Evolutionary conservation across 1,140 invertebrate species (phyloP), one percentile per base, ranked within the genome.

Genomic region (Coboldia fuscipes): DNA sequence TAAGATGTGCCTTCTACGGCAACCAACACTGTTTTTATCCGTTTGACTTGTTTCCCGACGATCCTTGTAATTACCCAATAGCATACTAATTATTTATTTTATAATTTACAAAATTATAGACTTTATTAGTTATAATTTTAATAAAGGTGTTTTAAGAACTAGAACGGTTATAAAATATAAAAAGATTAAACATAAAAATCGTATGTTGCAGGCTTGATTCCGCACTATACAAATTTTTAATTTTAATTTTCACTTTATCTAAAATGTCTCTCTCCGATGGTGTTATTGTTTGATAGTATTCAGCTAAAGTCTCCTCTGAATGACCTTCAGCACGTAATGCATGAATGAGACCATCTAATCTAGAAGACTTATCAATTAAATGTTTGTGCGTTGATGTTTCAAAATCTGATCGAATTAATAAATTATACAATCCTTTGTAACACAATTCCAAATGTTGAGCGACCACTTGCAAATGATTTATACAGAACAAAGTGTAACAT

Each of bases 331-430:
- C 66, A 42, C 70, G 70, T 54, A 89, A 69, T 35, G 70, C 71
- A 41, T 72, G 66, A 28, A 75, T 66, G 29, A 90, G 72, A 18
- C 72, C 74, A 42, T 85, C 76, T 35, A 89, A 69, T 42, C 80
- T 62, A 40, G 83, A 70, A 39, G 82, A 72, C 56, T 89, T 89
- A 42, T 86, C 83, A 33, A 88, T 70, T 37, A 89, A 65, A 20
- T 81, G 63, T 44, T 70, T 71, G 51, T 83, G 75, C 34, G 62
- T 57, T 7, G 44, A 51, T 20, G 61, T 62, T 47, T 77, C 71
- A 45, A 68, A 60, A 28, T 66, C 64, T 27, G 66, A 64, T 31
- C 70, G 62, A 2, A 61, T 60, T 38, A 73, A 61, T 18, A 62
- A 60, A 57, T 85, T 84, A 49, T 72, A 77, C 12, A 84, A 46